A percentile compares a stretch with the other conserved stretches of the same genome.
phyloP scores from a whole-genome alignment of 2,797 vertebrate species.

The Podarcis siculus region DNA sequence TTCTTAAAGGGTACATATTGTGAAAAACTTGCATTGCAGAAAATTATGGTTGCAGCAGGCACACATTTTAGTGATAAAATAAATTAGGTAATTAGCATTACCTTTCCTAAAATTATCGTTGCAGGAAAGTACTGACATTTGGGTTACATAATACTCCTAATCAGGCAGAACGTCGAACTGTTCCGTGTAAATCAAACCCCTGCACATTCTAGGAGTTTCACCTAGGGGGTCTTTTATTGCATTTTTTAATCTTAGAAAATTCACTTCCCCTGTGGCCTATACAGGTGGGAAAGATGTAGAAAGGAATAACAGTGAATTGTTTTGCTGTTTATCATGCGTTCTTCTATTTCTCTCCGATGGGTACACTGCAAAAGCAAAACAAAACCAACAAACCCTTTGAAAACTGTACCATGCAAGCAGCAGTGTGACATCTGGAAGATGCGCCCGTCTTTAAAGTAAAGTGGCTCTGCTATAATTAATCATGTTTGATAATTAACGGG shows the following conservation, averaged over 20 bases:
- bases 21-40: background rate
- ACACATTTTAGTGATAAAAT: background rate
- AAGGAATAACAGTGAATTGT: background rate
- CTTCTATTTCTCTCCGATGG: conserved; percentile 5
- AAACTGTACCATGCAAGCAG: conserved; percentile 32
- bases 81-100: background rate
- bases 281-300: background rate
- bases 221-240: background rate
- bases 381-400: conserved; percentile 28
- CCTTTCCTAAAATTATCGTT: background rate
- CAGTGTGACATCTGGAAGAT: conserved; percentile 74
- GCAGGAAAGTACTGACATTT: background rate
- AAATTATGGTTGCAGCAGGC: background rate
- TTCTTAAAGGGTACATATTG: background rate
- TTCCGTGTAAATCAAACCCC: background rate
- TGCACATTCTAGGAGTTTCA: background rate
- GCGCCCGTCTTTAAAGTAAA: conserved; percentile 64
- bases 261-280: background rate
- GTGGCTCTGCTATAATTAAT: conserved; percentile 74
- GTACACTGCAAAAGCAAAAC: conserved; percentile 33
- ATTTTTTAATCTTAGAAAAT: background rate
- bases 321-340: background rate
- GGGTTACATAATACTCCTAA: background rate
- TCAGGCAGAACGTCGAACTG: background rate
- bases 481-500: conserved; percentile 78